These are phyloP conservation scores for Dolichoris vasculosae DNA, from an alignment of 1,140 invertebrate species.

Conservation along the genomic window DNA sequence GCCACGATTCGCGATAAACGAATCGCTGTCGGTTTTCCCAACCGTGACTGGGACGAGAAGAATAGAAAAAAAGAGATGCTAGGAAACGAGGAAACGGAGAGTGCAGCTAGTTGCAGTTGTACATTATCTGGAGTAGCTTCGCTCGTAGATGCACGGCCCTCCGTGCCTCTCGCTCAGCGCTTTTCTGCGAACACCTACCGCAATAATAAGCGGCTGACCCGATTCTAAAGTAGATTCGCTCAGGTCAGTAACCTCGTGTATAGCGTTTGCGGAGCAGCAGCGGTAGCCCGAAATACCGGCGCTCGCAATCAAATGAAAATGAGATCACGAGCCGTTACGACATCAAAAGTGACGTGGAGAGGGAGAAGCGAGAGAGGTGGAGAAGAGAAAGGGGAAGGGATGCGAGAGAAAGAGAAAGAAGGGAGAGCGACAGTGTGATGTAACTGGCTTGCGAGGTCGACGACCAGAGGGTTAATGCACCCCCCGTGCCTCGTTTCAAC, in stretches of 20 bases:
- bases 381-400: not conserved
- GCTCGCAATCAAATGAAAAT: slow-evolving; percentile 74
- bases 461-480: slow-evolving; percentile 73
- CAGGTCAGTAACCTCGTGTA: slow-evolving; percentile 71
- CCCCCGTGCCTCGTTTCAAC: slow-evolving; percentile 63
- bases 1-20: not conserved
- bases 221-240: slow-evolving; percentile 72
- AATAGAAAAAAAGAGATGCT: not conserved
- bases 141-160: not conserved
- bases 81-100: slow-evolving; percentile 11
- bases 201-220: slow-evolving; percentile 73
- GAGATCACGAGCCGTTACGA: slow-evolving; percentile 75
- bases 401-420: not conserved
- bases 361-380: not conserved
- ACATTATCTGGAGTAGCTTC: slow-evolving; percentile 54
- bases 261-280: slow-evolving; percentile 1
- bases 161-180: not conserved
- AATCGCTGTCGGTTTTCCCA: not conserved
- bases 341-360: slow-evolving; percentile 71
- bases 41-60: not conserved
- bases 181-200: slow-evolving; percentile 67
- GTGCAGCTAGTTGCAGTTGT: not conserved
- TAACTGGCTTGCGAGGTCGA: slow-evolving; percentile 70
- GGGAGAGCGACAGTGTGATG: slow-evolving; percentile 59
- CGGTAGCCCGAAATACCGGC: slow-evolving; percentile 68